A percentile compares a stretch with the other conserved stretches of the same genome.
Evolutionary conservation across 2,888 invertebrate genomes (phyloP).

Genomic region (Seira sanloemensis): DNA sequence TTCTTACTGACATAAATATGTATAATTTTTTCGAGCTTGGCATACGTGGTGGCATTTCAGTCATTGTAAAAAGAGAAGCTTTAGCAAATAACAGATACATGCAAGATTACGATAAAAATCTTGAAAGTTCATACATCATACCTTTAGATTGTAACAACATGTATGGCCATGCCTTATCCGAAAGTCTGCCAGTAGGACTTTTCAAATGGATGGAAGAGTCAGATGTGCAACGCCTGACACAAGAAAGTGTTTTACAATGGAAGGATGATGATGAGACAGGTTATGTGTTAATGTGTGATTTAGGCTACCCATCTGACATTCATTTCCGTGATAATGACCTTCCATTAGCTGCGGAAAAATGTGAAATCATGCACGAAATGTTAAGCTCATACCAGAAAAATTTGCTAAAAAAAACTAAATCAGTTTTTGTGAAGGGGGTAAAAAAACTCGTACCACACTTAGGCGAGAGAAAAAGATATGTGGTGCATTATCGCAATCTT

Average conservation of each 20-base stretch:
- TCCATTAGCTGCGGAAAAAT: slow-evolving; percentile 36
- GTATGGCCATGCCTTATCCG: slow-evolving; percentile 18
- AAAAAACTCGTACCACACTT: slow-evolving; percentile 38
- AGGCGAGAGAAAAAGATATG: neutral
- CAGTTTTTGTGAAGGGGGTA: neutral
- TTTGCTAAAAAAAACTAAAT: neutral
- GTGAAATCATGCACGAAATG: neutral
- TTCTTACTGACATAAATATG: neutral
- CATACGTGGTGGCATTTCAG: slow-evolving; percentile 32
- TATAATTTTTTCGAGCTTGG: slow-evolving; percentile 40
- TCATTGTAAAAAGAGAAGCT: slow-evolving; percentile 25
- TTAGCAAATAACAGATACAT: slow-evolving; percentile 32
- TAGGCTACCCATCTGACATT: slow-evolving; percentile 5
- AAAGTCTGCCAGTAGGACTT: neutral
- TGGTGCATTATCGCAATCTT: slow-evolving; percentile 27
- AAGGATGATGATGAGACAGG: neutral
- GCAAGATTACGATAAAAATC: neutral
- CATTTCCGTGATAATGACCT: slow-evolving; percentile 30
- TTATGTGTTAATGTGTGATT: slow-evolving; percentile 9
- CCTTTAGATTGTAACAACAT: slow-evolving; percentile 33
- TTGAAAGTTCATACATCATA: slow-evolving; percentile 8
- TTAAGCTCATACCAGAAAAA: slow-evolving; percentile 8
- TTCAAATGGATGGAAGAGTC: slow-evolving; percentile 24
- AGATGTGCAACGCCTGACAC: neutral
- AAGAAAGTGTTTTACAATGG: slow-evolving; percentile 20